Base-by-base conservation (phyloP, 30 jellyfish, hydroid and myxozoan genomes). In the Chrysaora quinquecirrha region DNA sequence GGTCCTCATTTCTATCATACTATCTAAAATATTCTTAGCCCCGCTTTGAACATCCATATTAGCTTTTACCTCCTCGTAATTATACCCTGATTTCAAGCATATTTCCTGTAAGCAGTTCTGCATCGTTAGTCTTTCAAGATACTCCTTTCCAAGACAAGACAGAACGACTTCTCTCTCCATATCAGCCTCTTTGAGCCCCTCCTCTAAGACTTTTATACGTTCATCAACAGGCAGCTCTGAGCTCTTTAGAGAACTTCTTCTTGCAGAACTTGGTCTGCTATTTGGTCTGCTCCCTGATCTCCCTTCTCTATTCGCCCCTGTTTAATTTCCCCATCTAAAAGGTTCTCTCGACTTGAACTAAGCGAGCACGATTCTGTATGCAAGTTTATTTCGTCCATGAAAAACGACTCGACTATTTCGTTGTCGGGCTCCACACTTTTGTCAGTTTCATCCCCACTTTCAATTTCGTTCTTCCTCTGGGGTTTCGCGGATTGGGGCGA, bases 91-190 rank as follows among this genome's bases (percentile, higher is more conserved):
- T 43, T 88, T 88, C 1, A 65, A 0, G 63, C 96, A 88, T 19
- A 88, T 88, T 22, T 78, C 90, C 78, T 88, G 91, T 82, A 88
- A 28, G 29, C 64, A 79, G 34, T 79, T 78, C 60, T 88, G 96
- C 86, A 88, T 73, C 3, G 96, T 71, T 67, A 88, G 30, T 34
- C 96, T 70, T 67, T 88, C 96, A 3, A 78, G 70, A 64, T 88
- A 88, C 63, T 88, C 96, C 66, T 88, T 88, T 47, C 96, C 96
- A 0, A 88, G 93, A 62, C 96, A 88, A 1, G 96, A 88, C 34
- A 88, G 65, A 21, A 88, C 88, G 30, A 88, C 96, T 73, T 88
- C 96, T 4, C 96, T 78, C 52, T 88, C 96, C 87, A 78, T 70
- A 43, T 88, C 96, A 0, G 96, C 96, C 32, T 88, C 86, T 61